A percentile compares a stretch with the other conserved stretches of the same genome.
Conservation (phyloP, 2,888 invertebrate genomes). For the Diaprepes abbreviatus region DNA sequence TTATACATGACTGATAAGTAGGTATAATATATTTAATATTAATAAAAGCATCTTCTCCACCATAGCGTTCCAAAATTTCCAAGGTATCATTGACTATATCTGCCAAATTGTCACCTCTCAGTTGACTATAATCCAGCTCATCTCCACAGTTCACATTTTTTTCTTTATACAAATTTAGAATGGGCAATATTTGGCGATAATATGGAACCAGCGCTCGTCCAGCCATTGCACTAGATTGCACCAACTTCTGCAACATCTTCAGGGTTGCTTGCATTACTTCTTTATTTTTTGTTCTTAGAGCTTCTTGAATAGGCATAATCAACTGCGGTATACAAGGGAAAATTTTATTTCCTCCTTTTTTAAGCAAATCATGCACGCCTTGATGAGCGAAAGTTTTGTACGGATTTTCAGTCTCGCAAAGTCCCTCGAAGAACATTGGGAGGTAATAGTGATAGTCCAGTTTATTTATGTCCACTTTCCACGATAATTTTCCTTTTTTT, state of each 20-base stretch:
- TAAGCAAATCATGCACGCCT: slow-evolving; percentile 89
- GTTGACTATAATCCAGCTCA: slow-evolving; percentile 90
- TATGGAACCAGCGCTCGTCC: slow-evolving; percentile 97
- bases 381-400: slow-evolving; percentile 90
- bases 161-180: slow-evolving; percentile 90
- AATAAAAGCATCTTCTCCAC: slow-evolving; percentile 96
- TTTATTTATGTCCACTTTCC: slow-evolving; percentile 90
- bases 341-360: slow-evolving; percentile 86
- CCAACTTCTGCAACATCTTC: slow-evolving; percentile 88
- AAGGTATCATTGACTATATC: slow-evolving; percentile 94
- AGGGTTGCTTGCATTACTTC: slow-evolving; percentile 88
- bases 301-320: slow-evolving; percentile 91
- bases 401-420: slow-evolving; percentile 87
- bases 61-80: slow-evolving; percentile 90
- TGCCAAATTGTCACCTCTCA: slow-evolving; percentile 88
- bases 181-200: slow-evolving; percentile 93
- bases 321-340: slow-evolving; percentile 92
- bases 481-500: slow-evolving; percentile 76
- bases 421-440: slow-evolving; percentile 94
- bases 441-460: slow-evolving; percentile 94
- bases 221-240: slow-evolving; percentile 86
- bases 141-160: slow-evolving; percentile 89
- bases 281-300: slow-evolving; percentile 86
- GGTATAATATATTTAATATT: slow-evolving; percentile 99
- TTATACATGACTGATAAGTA: slow-evolving; percentile 93